Base-by-base conservation (phyloP, 1,140 invertebrate species). In the Andricus grossulariae region DNA sequence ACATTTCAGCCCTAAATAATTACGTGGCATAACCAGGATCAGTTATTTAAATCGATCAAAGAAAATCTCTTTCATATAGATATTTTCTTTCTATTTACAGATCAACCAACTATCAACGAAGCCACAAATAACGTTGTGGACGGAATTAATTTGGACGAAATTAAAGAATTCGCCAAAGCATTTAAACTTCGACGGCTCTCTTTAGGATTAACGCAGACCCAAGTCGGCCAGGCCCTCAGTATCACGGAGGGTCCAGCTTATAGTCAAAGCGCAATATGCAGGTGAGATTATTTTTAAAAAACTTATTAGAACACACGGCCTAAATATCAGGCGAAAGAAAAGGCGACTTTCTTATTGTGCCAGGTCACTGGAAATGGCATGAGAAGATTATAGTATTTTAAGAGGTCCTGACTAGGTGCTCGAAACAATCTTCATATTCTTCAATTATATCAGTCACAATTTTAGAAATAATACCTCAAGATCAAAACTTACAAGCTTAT, bases 241-340 rank as follows among this genome's bases (percentile, higher is more conserved):
- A 96, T 98, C 57, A 98, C 97, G 8, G 98, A 99, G 91, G 98
- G 98, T 71, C 98, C 98, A 25, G 98, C 98, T 32, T 99, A 99
- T 92, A 98, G 97, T 92, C 98, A 99, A 93, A 98, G 97, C 92
- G 98, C 98, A 77, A 99, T 99, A 90, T 99, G 98, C 96, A 98
- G 98, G 98, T 99, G 93, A 92, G 66, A 55, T 50, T 90, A 87
- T 90, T 85, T n/a, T 91, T 90, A 88, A 90, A 89, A 21, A 50
- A 55, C 73, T 49, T 39, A 77, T 57, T 81, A 15, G 71, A 45
- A 11, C 39, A 45, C 10, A 1, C 10, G 39, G 39, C 7, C 0
- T 1, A 71, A 71, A 79, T 39, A 50, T 72, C 73, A 72, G 45
- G 71, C 82, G 78, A 73, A 81, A 74, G 70, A 85, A 80, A 83